Evolutionary conservation across 2,113 vertebrate genomes (phyloP).

Genomic region (Myiozetetes cayanensis): DNA sequence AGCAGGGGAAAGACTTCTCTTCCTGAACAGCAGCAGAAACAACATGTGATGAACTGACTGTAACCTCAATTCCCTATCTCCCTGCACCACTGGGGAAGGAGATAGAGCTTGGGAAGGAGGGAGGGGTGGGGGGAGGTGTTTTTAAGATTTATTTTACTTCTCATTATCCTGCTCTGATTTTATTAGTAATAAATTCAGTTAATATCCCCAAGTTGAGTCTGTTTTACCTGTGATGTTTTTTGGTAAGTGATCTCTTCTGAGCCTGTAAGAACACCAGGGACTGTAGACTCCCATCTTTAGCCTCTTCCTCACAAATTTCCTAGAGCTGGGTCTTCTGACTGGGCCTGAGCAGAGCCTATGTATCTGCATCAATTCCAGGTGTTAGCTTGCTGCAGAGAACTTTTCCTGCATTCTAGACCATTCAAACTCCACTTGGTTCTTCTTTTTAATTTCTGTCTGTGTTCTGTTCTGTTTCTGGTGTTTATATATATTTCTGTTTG

Average conservation of each 20-base stretch:
- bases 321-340: background rate
- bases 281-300: background rate
- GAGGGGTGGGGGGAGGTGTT: background rate
- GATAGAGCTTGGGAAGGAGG: background rate
- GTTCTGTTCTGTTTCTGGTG: background rate
- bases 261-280: background rate
- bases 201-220: background rate
- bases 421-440: background rate
- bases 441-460: background rate
- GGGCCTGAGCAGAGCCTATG: background rate
- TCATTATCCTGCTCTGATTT: background rate
- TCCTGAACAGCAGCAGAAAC: background rate
- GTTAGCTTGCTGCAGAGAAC: background rate
- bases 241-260: background rate
- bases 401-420: background rate
- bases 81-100: background rate
- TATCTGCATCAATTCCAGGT: background rate
- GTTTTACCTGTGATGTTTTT: background rate
- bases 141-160: background rate
- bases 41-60: background rate
- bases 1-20: background rate
- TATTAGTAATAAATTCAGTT: background rate
- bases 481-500: background rate
- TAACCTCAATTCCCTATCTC: background rate
- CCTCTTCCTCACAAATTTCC: background rate